Percentiles rank a stretch among this genome's conserved stretches.
These are phyloP conservation scores for Eristalis pertinax DNA, from an alignment of 2,888 invertebrate genomes.

Conservation along the genomic window DNA sequence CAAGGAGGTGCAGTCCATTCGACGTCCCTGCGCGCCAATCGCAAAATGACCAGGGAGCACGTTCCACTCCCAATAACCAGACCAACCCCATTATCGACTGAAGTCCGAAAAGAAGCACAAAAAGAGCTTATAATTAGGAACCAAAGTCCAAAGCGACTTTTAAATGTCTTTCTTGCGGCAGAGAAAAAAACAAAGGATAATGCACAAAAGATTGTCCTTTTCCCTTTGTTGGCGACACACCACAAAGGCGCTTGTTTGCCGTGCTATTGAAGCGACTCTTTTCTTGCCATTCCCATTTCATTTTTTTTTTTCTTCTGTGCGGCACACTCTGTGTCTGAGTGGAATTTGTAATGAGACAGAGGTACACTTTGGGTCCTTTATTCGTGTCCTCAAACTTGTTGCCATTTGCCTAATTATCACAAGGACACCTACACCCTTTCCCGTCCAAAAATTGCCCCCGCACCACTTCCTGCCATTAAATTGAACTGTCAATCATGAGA, in stretches of 20 bases:
- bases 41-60: too few species aligned
- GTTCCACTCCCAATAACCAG: too few species aligned
- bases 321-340: not conserved
- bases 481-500: not conserved
- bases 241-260: not conserved
- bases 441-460: not conserved
- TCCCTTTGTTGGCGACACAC: not conserved
- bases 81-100: too few species aligned
- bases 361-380: not conserved
- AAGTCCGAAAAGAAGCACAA: too few species aligned
- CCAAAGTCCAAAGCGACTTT: too few species aligned
- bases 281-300: not conserved
- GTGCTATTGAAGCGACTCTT: not conserved
- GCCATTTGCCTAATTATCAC: constrained; percentile 14
- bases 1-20: too few species aligned
- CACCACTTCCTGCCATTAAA: not conserved
- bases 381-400: constrained; percentile 15
- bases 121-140: too few species aligned
- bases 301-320: not conserved
- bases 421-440: not conserved
- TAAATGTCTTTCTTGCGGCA: not conserved
- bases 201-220: not conserved
- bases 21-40: too few species aligned
- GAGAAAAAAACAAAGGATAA: not conserved
- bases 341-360: not conserved